Conservation (phyloP, 2,797 vertebrate species). For the Lates japonicus region DNA sequence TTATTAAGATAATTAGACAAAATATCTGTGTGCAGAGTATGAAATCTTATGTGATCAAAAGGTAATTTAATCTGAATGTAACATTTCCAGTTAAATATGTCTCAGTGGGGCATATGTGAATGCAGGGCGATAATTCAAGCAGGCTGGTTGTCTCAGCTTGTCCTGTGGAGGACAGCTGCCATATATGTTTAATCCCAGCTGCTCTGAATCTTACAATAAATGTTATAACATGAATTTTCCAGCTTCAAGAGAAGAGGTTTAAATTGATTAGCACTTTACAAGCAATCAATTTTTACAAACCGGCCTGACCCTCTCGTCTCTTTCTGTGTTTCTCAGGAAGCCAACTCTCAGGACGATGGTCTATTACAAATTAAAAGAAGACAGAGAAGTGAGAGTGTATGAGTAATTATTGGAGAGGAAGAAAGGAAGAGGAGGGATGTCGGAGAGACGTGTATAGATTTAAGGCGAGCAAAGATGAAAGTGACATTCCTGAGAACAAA, state of each 20-base stretch:
- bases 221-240: constrained; percentile 74
- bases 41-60: constrained; percentile 33
- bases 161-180: constrained; percentile 66
- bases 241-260: constrained; percentile 82
- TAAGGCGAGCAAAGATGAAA: constrained; percentile 29
- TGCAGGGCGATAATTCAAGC: constrained; percentile 35
- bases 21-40: constrained; percentile 15
- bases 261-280: constrained; percentile 88
- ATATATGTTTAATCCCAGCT: constrained; percentile 54
- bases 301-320: constrained; percentile 74
- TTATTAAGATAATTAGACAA: constrained; percentile 16
- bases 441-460: constrained; percentile 37
- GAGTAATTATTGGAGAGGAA: constrained; percentile 80
- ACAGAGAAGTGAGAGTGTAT: constrained; percentile 67
- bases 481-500: constrained; percentile 23
- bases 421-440: constrained; percentile 78
- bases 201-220: constrained; percentile 74
- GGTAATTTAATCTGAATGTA: constrained; percentile 32
- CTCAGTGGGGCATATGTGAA: constrained; percentile 9
- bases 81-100: constrained; percentile 46
- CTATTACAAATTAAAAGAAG: constrained; percentile 78
- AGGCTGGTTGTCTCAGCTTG: constrained; percentile 17
- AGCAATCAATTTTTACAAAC: constrained; percentile 87
- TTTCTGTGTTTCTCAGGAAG: constrained; percentile 53
- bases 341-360: constrained; percentile 62